These are phyloP conservation scores for Microcebus tavaratra DNA, from an alignment of 2,113 vertebrate species.

Conservation along the genomic window DNA sequence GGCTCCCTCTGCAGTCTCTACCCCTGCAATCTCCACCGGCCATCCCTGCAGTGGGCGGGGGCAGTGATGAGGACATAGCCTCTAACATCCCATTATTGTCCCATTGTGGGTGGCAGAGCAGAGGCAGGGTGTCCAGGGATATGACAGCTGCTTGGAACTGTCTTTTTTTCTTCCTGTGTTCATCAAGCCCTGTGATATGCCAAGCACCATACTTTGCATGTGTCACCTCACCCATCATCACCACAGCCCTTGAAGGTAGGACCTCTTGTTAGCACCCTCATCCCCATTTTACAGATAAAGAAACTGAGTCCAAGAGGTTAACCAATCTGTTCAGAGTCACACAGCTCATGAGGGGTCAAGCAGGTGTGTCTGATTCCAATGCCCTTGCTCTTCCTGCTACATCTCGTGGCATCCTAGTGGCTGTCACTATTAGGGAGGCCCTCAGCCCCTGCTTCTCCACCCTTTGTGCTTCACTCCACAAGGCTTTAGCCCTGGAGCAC, in stretches of 20 bases:
- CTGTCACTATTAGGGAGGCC: not conserved
- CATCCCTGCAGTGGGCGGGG: not conserved
- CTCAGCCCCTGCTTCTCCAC: not conserved
- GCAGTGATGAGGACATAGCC: not conserved
- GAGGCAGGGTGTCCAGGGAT: not conserved
- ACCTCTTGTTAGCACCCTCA: not conserved
- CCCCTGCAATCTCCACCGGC: not conserved
- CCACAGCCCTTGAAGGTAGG: not conserved
- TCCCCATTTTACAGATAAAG: not conserved
- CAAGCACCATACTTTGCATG: not conserved
- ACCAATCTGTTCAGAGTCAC: not conserved
- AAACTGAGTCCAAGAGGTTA: not conserved
- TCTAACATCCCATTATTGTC: not conserved
- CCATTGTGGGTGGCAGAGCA: not conserved
- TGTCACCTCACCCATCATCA: not conserved
- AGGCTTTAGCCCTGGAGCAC: not conserved
- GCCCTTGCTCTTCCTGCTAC: not conserved
- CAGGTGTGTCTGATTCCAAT: not conserved
- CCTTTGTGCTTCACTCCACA: not conserved
- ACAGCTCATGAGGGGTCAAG: not conserved
- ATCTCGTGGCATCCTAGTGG: not conserved
- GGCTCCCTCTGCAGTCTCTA: not conserved
- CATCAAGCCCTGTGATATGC: not conserved
- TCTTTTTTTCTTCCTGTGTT: not conserved
- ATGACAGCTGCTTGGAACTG: not conserved